Evolutionary conservation across 2,888 invertebrate species (phyloP).

Genomic region (Aproaerema taeniolella): DNA sequence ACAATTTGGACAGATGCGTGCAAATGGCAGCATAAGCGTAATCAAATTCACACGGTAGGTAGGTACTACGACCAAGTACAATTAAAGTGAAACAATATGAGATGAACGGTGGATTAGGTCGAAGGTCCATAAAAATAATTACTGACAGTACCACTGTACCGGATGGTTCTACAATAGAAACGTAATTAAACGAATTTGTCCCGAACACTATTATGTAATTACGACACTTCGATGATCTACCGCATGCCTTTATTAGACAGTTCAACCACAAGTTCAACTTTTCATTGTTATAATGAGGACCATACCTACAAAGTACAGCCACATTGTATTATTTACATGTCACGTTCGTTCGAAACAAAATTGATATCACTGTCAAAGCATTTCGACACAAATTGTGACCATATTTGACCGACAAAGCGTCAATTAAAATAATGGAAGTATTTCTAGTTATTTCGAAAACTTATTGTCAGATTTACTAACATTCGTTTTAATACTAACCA

Average conservation of each 20-base stretch:
- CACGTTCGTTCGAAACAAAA: too few species aligned
- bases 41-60: slow-evolving; percentile 16
- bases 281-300: too few species aligned
- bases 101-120: slow-evolving; percentile 13
- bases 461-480: background rate
- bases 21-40: slow-evolving; percentile 11
- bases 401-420: too few species aligned
- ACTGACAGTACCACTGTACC: slow-evolving; percentile 6
- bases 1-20: slow-evolving; percentile 3
- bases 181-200: slow-evolving; percentile 23
- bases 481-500: too few species aligned
- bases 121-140: slow-evolving; percentile 17
- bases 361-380: too few species aligned
- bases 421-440: background rate
- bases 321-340: too few species aligned
- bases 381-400: too few species aligned
- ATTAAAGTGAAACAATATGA: slow-evolving; percentile 15
- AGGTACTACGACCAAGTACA: slow-evolving; percentile 8
- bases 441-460: background rate
- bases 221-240: too few species aligned
- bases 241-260: too few species aligned
- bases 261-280: too few species aligned
- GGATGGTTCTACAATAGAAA: slow-evolving; percentile 18
- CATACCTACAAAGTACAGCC: too few species aligned
- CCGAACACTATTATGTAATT: too few species aligned